A percentile compares a stretch with the other conserved stretches of the same genome.
These are phyloP conservation scores for Silurus lanzhouensis DNA, from an alignment of 2,797 vertebrate species.

Conservation along the genomic window DNA sequence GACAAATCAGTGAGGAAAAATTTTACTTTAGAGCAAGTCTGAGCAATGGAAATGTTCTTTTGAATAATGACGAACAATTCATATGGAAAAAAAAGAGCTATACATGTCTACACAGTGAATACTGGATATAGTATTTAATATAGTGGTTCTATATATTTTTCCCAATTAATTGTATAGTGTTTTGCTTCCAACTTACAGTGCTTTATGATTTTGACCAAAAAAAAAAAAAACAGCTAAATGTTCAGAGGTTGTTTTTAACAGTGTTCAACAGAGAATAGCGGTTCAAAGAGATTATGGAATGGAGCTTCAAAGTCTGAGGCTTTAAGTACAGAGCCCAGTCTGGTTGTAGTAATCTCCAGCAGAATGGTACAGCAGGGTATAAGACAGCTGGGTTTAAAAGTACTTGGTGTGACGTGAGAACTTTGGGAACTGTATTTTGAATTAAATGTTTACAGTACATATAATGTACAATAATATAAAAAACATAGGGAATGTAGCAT, in stretches of 20 bases:
- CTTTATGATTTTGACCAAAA: not conserved
- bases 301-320: not conserved
- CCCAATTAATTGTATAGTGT: not conserved
- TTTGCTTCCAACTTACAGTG: not conserved
- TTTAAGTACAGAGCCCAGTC: not conserved
- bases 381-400: not conserved
- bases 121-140: too few relatives aligned
- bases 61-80: not conserved
- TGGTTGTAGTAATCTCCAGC: not conserved
- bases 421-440: not conserved
- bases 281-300: slow-evolving; percentile 3
- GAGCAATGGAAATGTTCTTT: not conserved
- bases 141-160: not conserved
- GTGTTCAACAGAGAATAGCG: not conserved
- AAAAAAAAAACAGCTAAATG: not conserved
- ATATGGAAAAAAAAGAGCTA: not conserved
- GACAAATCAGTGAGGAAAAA: not conserved
- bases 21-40: not conserved
- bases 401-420: not conserved
- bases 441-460: not conserved
- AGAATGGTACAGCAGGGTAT: not conserved
- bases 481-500: too few relatives aligned
- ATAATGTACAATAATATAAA: too few relatives aligned
- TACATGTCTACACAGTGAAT: not conserved
- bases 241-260: not conserved